These are phyloP conservation scores for Progne subis DNA, from an alignment of 2,113 vertebrate genomes.

Conservation along the genomic window DNA sequence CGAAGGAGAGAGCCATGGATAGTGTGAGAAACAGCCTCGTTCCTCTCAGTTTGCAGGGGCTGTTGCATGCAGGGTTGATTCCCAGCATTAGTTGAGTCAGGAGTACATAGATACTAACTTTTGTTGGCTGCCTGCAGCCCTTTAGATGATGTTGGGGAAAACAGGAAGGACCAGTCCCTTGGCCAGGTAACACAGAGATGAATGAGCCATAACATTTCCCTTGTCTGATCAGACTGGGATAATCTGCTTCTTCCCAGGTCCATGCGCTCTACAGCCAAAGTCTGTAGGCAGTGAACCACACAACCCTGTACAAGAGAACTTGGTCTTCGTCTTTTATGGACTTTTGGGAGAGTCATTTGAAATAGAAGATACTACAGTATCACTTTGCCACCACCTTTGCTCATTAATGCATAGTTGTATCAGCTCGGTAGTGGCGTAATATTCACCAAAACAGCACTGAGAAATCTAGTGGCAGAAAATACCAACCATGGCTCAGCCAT, in stretches of 20 bases:
- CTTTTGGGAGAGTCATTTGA: not conserved
- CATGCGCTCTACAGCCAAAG: not conserved
- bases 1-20: not conserved
- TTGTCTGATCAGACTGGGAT: not conserved
- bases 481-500: not conserved
- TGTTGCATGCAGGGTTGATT: rapidly evolving
- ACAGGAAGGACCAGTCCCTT: not conserved
- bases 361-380: not conserved
- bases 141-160: not conserved
- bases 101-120: not conserved
- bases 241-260: not conserved
- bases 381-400: not conserved
- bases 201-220: not conserved
- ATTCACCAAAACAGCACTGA: not conserved
- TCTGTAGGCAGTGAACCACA: not conserved
- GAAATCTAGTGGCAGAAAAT: not conserved
- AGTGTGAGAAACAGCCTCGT: not conserved
- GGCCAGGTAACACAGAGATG: not conserved
- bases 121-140: not conserved
- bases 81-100: not conserved
- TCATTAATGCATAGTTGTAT: not conserved
- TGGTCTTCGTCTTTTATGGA: not conserved
- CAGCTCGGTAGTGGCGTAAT: not conserved
- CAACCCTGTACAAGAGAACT: not conserved
- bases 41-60: not conserved